Evolutionary conservation across 2,113 vertebrate genomes (phyloP).

Genomic region (Mustelus asterias): DNA sequence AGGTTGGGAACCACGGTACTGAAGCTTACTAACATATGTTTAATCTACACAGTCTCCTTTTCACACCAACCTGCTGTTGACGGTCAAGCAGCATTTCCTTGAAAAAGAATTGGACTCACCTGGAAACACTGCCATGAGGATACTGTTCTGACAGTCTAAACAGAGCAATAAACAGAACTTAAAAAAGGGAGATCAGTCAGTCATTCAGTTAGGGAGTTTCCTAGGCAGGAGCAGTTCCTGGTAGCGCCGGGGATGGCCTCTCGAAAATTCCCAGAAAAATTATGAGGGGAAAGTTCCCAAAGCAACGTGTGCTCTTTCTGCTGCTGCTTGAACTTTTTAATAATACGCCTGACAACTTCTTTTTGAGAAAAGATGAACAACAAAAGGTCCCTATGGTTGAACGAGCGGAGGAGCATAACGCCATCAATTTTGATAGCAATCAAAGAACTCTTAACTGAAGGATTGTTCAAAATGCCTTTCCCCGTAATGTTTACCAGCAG

Average conservation of each 20-base stretch:
- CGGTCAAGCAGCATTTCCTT: background rate
- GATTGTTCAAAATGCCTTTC: background rate
- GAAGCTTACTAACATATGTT: background rate
- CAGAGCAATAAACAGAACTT: conserved; percentile 27
- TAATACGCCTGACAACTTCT: background rate
- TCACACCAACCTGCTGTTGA: background rate
- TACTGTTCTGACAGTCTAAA: background rate
- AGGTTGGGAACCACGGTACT: too few relatives aligned
- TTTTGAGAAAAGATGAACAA: too few relatives aligned
- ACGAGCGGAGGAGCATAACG: background rate
- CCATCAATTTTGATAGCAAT: background rate
- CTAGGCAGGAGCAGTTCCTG: conserved; percentile 26
- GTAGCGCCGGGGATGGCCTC: background rate
- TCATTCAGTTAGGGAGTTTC: conserved; percentile 10
- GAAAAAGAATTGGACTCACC: background rate
- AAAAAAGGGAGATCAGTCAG: background rate
- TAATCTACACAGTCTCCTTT: background rate
- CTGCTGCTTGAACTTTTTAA: background rate
- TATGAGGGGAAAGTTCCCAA: conserved; percentile 29
- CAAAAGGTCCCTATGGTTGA: background rate
- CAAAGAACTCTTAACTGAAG: background rate
- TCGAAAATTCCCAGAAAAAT: conserved; percentile 18
- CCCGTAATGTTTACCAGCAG: background rate
- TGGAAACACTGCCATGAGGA: background rate
- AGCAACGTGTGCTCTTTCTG: background rate